Evolutionary conservation across 2,113 vertebrate species (phyloP), one percentile per base, ranked within the genome.

Genomic region (Telmatochromis brichardi): DNA sequence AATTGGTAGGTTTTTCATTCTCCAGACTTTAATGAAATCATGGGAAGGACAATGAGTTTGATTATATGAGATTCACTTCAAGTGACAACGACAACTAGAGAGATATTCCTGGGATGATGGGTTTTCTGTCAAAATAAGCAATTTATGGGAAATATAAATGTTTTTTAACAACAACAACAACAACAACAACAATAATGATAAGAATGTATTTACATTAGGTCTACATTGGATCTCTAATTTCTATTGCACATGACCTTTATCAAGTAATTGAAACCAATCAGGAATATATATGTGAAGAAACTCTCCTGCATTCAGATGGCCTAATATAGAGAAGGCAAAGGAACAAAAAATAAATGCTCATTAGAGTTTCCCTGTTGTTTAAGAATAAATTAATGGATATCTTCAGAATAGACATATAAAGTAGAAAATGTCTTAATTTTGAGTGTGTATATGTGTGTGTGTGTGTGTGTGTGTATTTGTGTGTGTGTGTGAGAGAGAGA

Each of bases 61-160:
- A 83, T 83, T 82, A 63, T 58, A 14, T 54, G 76, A 58, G 28
- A 83, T 23, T 83, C 9, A 83, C 15, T 53, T 47, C 40, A 3
- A 76, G 9, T 28, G 68, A 17, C 23, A 47, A 28, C 2, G 19
- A 65, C 40, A 47, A 19, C 68, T 47, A 26, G 9, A 47, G 26
- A 78, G 3, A 76, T 76, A 31, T 28, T 11, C 5, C 40, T 17
- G 6, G 23, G 14, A 65, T 63, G 6, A 19, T 50, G 42, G 71
- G 12, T 7, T 76, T 31, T 50, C 71, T 31, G 14, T 50, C 42
- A 76, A 76, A 76, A 50, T 31, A 50, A 78, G 26, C 1, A 78
- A 15, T 73, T 73, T 65, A 35, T 71, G n/a, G 37, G n/a, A 42
- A 42, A 23, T 71, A 40, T 42, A 23, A 63, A 71, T 42, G 35